Conservation (phyloP, 2,888 invertebrate genomes). For the Polyommatus icarus region DNA sequence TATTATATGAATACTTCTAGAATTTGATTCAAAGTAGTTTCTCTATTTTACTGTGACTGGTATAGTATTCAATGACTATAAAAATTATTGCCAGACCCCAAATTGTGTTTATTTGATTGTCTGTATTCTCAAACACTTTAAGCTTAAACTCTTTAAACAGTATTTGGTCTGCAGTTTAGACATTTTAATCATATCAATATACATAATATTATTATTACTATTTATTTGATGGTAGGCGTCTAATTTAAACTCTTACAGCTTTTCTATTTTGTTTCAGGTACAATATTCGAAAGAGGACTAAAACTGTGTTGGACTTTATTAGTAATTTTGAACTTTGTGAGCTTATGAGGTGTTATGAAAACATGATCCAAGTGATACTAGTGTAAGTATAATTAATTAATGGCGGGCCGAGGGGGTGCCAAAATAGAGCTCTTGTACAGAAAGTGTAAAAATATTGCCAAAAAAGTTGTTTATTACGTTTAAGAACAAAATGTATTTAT, state of each 20-base stretch:
- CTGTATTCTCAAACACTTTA: too few species aligned
- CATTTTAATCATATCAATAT: too few species aligned
- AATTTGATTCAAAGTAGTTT: too few species aligned
- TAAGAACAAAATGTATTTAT: not conserved
- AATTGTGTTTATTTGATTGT: too few species aligned
- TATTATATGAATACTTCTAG: too few species aligned
- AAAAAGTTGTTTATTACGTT: not conserved
- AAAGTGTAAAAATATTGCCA: conserved; percentile 6
- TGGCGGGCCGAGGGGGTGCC: conserved; percentile 46
- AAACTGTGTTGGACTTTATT: conserved; percentile 55
- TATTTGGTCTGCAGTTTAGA: too few species aligned
- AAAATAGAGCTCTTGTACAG: conserved; percentile 35
- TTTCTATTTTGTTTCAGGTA: conserved; percentile 62
- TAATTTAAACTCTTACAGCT: not conserved
- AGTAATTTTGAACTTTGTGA: conserved; percentile 61
- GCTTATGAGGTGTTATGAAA: conserved; percentile 71
- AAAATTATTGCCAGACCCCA: too few species aligned
- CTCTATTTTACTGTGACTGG: too few species aligned
- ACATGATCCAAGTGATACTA: conserved; percentile 69
- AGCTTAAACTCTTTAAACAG: too few species aligned
- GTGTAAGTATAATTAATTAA: conserved; percentile 63
- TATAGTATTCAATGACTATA: too few species aligned
- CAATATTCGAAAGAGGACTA: conserved; percentile 48
- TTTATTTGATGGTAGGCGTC: too few species aligned
- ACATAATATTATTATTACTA: too few species aligned